phyloP scores from a whole-genome alignment of 2,113 vertebrate species.

The Cyanoderma ruficeps region DNA sequence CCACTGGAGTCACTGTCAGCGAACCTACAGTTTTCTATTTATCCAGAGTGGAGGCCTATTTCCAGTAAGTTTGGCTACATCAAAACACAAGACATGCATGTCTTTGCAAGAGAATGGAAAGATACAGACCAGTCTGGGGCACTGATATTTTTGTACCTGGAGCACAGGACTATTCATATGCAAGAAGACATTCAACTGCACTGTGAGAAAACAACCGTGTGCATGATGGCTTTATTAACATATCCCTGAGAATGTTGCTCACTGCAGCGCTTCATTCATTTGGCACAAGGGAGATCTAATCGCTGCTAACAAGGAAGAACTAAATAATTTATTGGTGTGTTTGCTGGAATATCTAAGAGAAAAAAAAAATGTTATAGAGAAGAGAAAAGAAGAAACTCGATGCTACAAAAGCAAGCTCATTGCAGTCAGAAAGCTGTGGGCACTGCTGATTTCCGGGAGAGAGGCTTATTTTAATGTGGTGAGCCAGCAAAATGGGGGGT shows the following conservation, averaged over 20 bases:
- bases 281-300: slow-evolving; percentile 42
- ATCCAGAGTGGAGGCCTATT: not conserved
- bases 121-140: not conserved
- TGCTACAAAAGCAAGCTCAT: not conserved
- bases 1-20: not conserved
- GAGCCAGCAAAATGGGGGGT: not conserved
- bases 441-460: not conserved
- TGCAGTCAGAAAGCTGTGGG: not conserved
- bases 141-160: not conserved
- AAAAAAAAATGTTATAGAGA: not conserved
- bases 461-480: not conserved
- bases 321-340: slow-evolving; percentile 25
- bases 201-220: not conserved
- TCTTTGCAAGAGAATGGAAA: not conserved
- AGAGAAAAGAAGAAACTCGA: not conserved
- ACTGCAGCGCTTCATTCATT: not conserved
- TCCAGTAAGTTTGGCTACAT: not conserved
- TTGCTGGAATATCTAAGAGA: not conserved
- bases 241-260: slow-evolving; percentile 8
- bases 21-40: not conserved
- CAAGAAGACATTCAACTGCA: not conserved
- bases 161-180: not conserved
- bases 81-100: not conserved
- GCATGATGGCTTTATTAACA: not conserved
- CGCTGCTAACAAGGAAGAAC: slow-evolving; percentile 21